These are phyloP conservation scores for Neopelma chrysocephalum DNA, from an alignment of 2,797 vertebrate genomes.

Conservation along the genomic window DNA sequence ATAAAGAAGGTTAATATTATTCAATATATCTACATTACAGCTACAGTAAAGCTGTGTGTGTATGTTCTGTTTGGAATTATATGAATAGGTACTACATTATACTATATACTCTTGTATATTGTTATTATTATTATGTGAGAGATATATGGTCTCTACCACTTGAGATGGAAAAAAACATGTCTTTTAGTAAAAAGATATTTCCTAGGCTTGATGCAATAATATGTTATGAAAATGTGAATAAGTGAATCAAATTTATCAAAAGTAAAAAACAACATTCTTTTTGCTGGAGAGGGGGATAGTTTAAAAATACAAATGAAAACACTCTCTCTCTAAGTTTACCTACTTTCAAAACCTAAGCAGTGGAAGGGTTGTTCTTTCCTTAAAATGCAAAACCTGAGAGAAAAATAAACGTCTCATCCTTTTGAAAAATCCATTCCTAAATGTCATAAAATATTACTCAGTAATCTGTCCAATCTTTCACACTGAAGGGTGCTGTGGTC, in stretches of 20 bases:
- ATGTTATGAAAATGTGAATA: conserved; percentile 15
- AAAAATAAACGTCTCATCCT: not conserved
- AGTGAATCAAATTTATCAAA: not conserved
- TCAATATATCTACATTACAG: conserved; percentile 56
- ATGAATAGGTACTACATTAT: conserved; percentile 13
- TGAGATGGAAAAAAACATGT: not conserved
- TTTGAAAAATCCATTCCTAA: conserved; percentile 52
- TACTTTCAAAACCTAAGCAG: not conserved
- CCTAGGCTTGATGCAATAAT: not conserved
- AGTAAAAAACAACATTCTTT: not conserved
- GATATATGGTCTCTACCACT: not conserved
- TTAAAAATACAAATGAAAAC: not conserved
- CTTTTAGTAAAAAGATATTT: conserved; percentile 20
- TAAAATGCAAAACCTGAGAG: conserved; percentile 44
- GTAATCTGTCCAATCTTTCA: not conserved
- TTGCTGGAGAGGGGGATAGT: not conserved
- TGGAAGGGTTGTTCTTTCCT: not conserved
- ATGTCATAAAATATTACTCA: conserved; percentile 22
- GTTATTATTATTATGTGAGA: conserved; percentile 37
- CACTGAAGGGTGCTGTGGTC: not conserved
- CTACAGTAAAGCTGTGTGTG: conserved; percentile 6
- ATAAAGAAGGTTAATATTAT: conserved; percentile 50
- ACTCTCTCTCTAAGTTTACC: not conserved
- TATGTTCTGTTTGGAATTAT: conserved; percentile 31
- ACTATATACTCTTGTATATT: not conserved